Conservation (phyloP, 2,113 vertebrate species). For the Passer domesticus region DNA sequence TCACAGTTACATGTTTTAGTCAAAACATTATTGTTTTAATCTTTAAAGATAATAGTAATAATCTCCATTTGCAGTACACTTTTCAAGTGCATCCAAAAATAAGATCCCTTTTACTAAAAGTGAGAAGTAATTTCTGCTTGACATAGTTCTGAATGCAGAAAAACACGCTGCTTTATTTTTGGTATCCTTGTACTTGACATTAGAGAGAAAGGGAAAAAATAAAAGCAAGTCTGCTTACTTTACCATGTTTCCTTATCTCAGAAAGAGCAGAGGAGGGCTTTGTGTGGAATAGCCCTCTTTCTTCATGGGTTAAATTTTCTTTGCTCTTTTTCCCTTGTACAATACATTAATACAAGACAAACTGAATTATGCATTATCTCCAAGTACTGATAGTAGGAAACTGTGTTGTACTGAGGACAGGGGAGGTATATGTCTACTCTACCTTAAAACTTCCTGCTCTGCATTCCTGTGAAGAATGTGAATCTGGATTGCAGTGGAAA, state of each 20-base stretch:
- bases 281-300: neutral
- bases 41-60: neutral
- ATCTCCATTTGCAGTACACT: neutral
- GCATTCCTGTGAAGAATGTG: neutral
- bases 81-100: neutral
- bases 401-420: neutral
- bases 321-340: neutral
- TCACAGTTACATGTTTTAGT: neutral
- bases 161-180: neutral
- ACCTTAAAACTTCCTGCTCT: neutral
- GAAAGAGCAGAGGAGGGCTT: neutral
- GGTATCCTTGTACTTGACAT: neutral
- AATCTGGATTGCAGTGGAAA: neutral
- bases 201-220: neutral
- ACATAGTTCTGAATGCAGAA: neutral
- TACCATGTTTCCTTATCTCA: neutral
- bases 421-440: neutral
- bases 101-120: neutral
- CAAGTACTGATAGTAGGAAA: neutral
- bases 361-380: neutral
- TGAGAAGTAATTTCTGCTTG: constrained; percentile 4
- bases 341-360: neutral
- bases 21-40: neutral
- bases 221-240: neutral
- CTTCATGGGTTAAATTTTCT: neutral